Conservation (phyloP, 1,140 invertebrate species). For the Drosophila parabipectinata region DNA sequence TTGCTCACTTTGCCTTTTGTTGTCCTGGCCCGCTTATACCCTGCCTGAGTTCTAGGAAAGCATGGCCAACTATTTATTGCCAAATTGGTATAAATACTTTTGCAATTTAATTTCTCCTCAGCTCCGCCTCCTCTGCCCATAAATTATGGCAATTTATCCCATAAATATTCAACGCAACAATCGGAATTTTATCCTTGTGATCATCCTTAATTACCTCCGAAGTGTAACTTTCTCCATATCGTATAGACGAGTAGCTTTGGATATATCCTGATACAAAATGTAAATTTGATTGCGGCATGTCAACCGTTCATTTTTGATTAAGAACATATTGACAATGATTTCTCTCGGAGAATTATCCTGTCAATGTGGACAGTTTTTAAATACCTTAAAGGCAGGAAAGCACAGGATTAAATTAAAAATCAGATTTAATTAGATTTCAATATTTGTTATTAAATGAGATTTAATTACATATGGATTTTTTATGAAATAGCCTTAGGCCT, state of each 20-base stretch:
- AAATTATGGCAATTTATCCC: neutral
- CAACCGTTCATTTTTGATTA: conserved; percentile 2
- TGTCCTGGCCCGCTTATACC: conserved; percentile 32
- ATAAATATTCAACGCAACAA: conserved; percentile 1
- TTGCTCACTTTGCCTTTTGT: conserved; percentile 70
- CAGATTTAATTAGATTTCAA: neutral
- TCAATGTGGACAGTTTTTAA: neutral
- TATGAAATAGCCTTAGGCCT: too few species aligned
- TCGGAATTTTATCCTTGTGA: neutral
- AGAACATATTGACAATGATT: conserved; percentile 2
- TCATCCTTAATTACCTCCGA: neutral
- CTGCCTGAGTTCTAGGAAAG: conserved; percentile 14
- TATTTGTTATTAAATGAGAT: too few species aligned
- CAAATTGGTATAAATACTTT: conserved; percentile 1
- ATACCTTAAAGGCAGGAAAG: neutral
- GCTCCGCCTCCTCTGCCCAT: neutral
- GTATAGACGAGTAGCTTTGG: neutral
- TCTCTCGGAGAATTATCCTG: neutral
- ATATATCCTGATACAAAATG: neutral
- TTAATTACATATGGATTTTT: too few species aligned
- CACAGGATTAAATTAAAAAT: neutral
- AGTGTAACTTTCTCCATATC: neutral
- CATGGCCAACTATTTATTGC: neutral
- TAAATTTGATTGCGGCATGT: conserved; percentile 1
- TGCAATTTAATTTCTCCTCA: neutral